These are phyloP conservation scores for Calephelis perditalis DNA, from an alignment of 2,888 invertebrate genomes.

Conservation along the genomic window DNA sequence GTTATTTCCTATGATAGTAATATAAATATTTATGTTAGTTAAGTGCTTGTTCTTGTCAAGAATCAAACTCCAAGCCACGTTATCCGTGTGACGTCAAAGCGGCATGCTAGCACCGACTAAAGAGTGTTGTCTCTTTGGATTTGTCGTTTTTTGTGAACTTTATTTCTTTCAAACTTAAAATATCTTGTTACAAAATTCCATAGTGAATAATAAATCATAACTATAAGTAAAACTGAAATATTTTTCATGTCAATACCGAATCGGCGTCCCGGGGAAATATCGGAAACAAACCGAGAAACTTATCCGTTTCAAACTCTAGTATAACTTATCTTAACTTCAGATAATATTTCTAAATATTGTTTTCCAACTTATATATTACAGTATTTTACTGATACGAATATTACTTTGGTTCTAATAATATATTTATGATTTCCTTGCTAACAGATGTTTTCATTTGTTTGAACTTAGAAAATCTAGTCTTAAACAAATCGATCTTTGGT, in stretches of 20 bases:
- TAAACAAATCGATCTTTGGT: no score
- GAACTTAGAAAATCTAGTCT: no score
- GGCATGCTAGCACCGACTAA: no score
- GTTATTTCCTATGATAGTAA: no score
- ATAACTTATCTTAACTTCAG: constrained; percentile 9
- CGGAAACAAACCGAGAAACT: constrained; percentile 7
- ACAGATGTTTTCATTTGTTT: no score
- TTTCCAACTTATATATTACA: background rate
- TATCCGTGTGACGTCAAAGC: no score
- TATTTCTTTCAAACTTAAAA: background rate
- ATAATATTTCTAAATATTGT: constrained; percentile 10
- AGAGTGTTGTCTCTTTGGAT: no score
- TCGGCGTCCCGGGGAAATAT: constrained; percentile 7
- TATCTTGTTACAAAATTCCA: background rate
- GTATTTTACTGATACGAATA: background rate
- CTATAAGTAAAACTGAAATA: constrained; percentile 4
- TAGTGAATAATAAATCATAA: constrained; percentile 4
- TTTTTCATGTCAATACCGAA: constrained; percentile 10
- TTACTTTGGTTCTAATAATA: background rate
- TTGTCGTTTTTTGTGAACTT: no score
- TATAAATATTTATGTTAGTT: no score
- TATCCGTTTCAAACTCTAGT: constrained; percentile 8
- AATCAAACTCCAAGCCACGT: no score
- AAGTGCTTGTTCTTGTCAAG: no score
- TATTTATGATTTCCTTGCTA: no score